Evolutionary conservation across 2,113 vertebrate species (phyloP), one percentile per base, ranked within the genome.

Genomic region (Polypterus bichir): DNA sequence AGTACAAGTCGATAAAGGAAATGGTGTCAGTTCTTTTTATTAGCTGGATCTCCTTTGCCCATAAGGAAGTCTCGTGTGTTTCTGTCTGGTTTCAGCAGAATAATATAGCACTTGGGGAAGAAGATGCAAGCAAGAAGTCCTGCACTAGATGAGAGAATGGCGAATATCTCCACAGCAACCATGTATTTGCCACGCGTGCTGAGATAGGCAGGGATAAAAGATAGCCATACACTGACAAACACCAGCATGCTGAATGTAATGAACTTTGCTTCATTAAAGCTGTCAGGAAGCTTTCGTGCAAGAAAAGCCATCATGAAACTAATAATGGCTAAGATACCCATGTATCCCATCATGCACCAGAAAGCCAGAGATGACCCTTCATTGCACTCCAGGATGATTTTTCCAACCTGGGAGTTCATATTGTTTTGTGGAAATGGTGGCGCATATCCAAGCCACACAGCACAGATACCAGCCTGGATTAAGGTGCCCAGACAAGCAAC

Each of bases 221-320:
- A 69, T 4, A 83, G 63, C 85, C 83, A 86, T 2, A 83, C 74
- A 6, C 75, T 78, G 56, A 79, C 81, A 69, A 87, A 86, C 47
- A 86, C 86, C 66, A 87, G 61, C 81, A 86, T 85, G 73, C 84
- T 86, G 70, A 86, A 85, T 56, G 81, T 86, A 72, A 88, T 84
- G 53, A 83, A 68, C 60, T 79, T 81, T 11, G 75, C 76, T 52
- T 80, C 77, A 5, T 78, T 80, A 44, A 79, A 78, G 46, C 72
- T 76, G 49, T 76, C 76, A 3, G 79, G 84, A 9, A 86, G 77
- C 65, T 84, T 86, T 10, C 82, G 70, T 27, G 81, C 81, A 3
- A 83, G 64, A 66, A 86, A 88, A 27, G 80, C 82, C 70, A 84
- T 59, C 46, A 80, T 47, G 53, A 83, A 76, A 10, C 83, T 67